These are phyloP conservation scores for Catocala fraxini DNA, from an alignment of 2,888 invertebrate species.

Conservation along the genomic window DNA sequence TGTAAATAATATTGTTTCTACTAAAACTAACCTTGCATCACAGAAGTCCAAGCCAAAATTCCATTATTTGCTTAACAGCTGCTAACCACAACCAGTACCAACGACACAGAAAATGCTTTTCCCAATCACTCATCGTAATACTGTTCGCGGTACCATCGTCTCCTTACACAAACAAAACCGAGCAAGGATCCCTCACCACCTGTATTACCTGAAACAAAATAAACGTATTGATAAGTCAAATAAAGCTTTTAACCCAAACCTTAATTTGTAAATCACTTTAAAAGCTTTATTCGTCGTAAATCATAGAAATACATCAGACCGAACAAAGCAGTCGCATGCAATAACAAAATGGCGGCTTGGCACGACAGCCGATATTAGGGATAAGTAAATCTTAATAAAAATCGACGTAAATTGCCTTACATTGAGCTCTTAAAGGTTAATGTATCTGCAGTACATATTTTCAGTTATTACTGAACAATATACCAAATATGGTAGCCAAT, in stretches of 20 bases:
- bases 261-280: constrained; percentile 28
- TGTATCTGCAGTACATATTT: constrained; percentile 1
- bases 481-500: background rate
- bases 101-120: too few relatives aligned
- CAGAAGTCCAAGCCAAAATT: too few relatives aligned
- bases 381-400: constrained; percentile 43
- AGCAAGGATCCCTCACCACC: background rate
- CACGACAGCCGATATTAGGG: constrained; percentile 34
- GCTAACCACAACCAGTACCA: too few relatives aligned
- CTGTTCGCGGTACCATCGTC: too few relatives aligned
- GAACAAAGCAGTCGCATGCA: constrained; percentile 35
- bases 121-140: too few relatives aligned
- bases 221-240: constrained; percentile 11
- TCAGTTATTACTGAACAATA: background rate
- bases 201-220: constrained; percentile 14
- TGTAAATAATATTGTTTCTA: too few relatives aligned
- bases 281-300: constrained; percentile 11
- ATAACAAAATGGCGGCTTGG: constrained; percentile 26
- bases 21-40: too few relatives aligned
- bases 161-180: too few relatives aligned
- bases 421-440: constrained; percentile 6
- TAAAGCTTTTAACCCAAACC: background rate
- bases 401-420: constrained; percentile 19
- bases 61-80: too few relatives aligned
- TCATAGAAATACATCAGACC: constrained; percentile 15